A percentile compares a stretch with the other conserved stretches of the same genome.
These are phyloP conservation scores for Odontamblyopus lacepedii DNA, from an alignment of 2,797 vertebrate species.

Conservation along the genomic window DNA sequence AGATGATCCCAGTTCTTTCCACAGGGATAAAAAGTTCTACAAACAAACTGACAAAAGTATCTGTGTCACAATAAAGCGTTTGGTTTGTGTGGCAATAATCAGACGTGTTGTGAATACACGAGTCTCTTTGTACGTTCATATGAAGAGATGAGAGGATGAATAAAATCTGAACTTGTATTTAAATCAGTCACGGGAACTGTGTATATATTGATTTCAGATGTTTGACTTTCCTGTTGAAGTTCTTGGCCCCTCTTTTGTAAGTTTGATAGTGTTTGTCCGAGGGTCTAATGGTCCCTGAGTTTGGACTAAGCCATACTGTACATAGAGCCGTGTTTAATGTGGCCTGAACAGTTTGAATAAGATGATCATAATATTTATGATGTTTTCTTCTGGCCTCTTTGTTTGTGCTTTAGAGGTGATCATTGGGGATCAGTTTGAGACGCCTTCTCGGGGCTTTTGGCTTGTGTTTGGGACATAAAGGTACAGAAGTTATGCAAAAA, in stretches of 20 bases:
- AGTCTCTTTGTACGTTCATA: conserved; percentile 7
- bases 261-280: neutral
- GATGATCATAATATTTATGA: neutral
- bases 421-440: neutral
- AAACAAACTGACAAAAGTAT: neutral
- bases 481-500: neutral
- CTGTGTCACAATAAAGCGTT: neutral
- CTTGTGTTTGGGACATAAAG: neutral
- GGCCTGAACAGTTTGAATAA: neutral
- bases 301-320: conserved; percentile 4
- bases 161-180: neutral
- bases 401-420: neutral
- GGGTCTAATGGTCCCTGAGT: neutral
- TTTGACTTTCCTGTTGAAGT: conserved; percentile 11
- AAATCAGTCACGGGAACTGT: neutral
- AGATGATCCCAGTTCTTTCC: too few species aligned
- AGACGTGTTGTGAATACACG: conserved; percentile 20
- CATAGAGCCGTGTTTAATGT: neutral
- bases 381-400: neutral
- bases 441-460: neutral
- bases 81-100: neutral
- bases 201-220: neutral
- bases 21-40: neutral
- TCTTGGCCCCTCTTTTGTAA: neutral
- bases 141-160: neutral